These are phyloP conservation scores for Zygothrica quintamaculata DNA, from an alignment of 2,888 invertebrate genomes.

Conservation along the genomic window DNA sequence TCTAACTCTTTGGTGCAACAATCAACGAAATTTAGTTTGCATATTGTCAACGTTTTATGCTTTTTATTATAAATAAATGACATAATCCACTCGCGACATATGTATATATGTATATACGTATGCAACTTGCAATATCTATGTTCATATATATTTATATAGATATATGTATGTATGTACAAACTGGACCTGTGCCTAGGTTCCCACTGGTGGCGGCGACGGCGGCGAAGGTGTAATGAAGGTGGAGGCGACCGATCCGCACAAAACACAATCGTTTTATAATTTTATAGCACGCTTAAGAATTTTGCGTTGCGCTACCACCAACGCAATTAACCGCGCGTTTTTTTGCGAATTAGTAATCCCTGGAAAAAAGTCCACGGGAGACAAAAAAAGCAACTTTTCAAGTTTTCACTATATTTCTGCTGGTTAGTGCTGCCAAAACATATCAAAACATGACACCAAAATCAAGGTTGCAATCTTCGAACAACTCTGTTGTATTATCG, in stretches of 20 bases:
- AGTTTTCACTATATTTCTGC: slow-evolving; percentile 77
- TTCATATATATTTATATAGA: no score
- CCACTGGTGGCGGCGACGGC: slow-evolving; percentile 27
- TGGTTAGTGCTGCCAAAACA: slow-evolving; percentile 58
- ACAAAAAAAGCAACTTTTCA: slow-evolving; percentile 71
- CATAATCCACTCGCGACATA: slow-evolving; percentile 71
- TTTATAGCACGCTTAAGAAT: slow-evolving; percentile 19
- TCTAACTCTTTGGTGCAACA: slow-evolving; percentile 62
- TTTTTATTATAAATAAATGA: slow-evolving; percentile 75
- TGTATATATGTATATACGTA: slow-evolving; percentile 42
- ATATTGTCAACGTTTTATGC: slow-evolving; percentile 56
- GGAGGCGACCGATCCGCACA: slow-evolving; percentile 51
- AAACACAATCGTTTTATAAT: slow-evolving; percentile 35
- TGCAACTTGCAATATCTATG: slow-evolving; percentile 59
- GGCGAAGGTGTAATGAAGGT: slow-evolving; percentile 37
- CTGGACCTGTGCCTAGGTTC: slow-evolving; percentile 66
- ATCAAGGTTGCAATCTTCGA: no score
- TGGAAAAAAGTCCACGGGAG: slow-evolving; percentile 75
- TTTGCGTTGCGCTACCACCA: slow-evolving; percentile 23
- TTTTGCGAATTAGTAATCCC: slow-evolving; percentile 72
- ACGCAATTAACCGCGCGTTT: slow-evolving; percentile 53
- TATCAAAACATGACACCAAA: no score
- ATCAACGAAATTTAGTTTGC: slow-evolving; percentile 50
- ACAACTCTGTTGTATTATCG: no score
- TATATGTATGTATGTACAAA: slow-evolving; percentile 60